Evolutionary conservation across 92 coral and sea anemone genomes (phyloP), one percentile per base, ranked within the genome.

Genomic region (Porites cylindrica): DNA sequence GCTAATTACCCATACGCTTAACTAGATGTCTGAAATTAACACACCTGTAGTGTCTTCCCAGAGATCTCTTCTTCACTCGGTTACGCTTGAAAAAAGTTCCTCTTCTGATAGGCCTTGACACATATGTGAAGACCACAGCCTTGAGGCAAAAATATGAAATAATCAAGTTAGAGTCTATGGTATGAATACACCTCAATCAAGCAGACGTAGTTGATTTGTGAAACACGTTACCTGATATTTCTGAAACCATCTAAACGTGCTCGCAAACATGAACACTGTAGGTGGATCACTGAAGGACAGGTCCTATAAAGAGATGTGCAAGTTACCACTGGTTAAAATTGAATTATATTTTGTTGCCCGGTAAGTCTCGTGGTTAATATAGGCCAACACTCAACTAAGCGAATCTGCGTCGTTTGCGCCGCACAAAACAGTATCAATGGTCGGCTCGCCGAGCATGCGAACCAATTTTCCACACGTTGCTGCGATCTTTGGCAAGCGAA

Each of bases 161-260:
- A 7, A 21, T 11, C 23, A 3, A 68, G 16, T 56, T 56, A 56
- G 19, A 23, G 20, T 14, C 20, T 58, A 3, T 76, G n/a, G 8
- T 13, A 76, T 51, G 21, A 38, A 7, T 66, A 69, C 20, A 56
- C 61, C 17, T 68, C 1, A 5, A 70, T 38, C 4, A 29, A 1
- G 5, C 1, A 29, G 17, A 2, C 16, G 38, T 51, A 53, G 8
- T 13, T 43, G 4, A 20, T 9, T 12, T 14, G 2, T 7, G 12
- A 16, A 66, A 14, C 61, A 56, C 12, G 14, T 26, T 75, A 92
- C 98, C 96, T 97, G 98, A 74, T 96, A 97, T 72, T 96, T 95
- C 90, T 97, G 98, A 76, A 97, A 89, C 99, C 99, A 97, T 91
- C 99, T 90, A 80, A 97, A 97, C 17, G 99, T 97, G 88, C 98